Evolutionary conservation across 2,113 vertebrate species (phyloP), one percentile per base, ranked within the genome.

Genomic region (Steatornis caripensis): DNA sequence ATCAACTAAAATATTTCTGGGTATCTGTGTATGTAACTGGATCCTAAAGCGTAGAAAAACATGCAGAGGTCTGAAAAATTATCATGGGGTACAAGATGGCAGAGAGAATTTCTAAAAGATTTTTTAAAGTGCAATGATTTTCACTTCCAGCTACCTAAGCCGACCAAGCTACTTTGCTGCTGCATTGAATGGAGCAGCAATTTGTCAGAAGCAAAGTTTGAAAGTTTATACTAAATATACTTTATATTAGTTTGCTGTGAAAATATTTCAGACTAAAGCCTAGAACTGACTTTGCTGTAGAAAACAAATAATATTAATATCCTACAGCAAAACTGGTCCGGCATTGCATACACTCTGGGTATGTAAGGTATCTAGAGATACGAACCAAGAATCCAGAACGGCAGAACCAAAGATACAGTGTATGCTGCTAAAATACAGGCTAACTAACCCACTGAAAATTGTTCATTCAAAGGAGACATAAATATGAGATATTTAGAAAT

Each of bases 371-470:
- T 54, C 30, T 62, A 37, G 7, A 61, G 65, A 54, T 13, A 53
- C 1, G 4, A 77, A 77, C 3, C 19, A 66, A 70, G 22, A 88
- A 11, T 36, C 9, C 45, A 79, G 41, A 93, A 49, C 14, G 36
- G 17, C n/a, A 88, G 71, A 76, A 64, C 6, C 11, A 53, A 57
- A 48, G 23, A 29, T 18, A 16, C 3, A 46, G 15, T 32, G 41
- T 41, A 29, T 81, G 18, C 10, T 87, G 29, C 20, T 64, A 53
- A 60, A 80, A 70, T 37, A 34, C 15, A 61, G 20, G 24, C 15
- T 72, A 2, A 0, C 69, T 77, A 12, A 7, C 1, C 0, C 16
- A 36, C 34, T 51, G 57, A 58, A 62, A 62, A 55, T 3, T 62
- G 2, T 34, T 51, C 5, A 18, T 51, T 84, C n/a, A 71, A 75